phyloP scores from a whole-genome alignment of 2,888 invertebrate species.

The Trissoscelio sp. region DNA sequence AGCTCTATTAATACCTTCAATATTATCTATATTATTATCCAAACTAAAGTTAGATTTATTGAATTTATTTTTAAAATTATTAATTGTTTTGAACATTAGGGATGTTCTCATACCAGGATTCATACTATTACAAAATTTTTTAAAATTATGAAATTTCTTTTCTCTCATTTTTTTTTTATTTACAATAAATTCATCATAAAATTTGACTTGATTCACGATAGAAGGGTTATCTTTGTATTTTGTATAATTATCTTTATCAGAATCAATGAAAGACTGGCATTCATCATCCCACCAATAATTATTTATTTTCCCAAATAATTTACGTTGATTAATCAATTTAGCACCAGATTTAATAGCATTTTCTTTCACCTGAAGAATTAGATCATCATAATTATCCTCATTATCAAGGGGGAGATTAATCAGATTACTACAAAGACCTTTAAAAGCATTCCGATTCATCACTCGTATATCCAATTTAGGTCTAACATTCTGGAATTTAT shows the following conservation, averaged over 20 bases:
- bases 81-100: neutral
- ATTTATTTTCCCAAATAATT: neutral
- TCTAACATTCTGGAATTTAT: neutral
- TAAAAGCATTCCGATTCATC: neutral
- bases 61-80: slow-evolving; percentile 26
- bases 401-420: neutral
- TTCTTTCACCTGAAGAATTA: neutral
- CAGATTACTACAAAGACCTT: neutral
- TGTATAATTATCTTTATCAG: neutral
- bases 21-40: neutral
- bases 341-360: slow-evolving; percentile 8
- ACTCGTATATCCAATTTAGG: slow-evolving; percentile 13
- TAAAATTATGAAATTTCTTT: slow-evolving; percentile 6
- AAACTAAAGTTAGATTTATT: neutral
- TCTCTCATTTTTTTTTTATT: slow-evolving; percentile 3
- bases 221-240: slow-evolving; percentile 1
- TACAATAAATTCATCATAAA: neutral
- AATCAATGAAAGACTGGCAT: neutral
- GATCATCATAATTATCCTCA: neutral
- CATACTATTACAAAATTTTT: neutral
- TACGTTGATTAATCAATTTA: neutral
- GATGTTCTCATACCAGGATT: neutral
- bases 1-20: neutral
- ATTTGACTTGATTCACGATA: slow-evolving; percentile 18
- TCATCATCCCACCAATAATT: slow-evolving; percentile 25